Base-by-base conservation (phyloP, 2,113 vertebrate species). In the Ranitomeya variabilis region DNA sequence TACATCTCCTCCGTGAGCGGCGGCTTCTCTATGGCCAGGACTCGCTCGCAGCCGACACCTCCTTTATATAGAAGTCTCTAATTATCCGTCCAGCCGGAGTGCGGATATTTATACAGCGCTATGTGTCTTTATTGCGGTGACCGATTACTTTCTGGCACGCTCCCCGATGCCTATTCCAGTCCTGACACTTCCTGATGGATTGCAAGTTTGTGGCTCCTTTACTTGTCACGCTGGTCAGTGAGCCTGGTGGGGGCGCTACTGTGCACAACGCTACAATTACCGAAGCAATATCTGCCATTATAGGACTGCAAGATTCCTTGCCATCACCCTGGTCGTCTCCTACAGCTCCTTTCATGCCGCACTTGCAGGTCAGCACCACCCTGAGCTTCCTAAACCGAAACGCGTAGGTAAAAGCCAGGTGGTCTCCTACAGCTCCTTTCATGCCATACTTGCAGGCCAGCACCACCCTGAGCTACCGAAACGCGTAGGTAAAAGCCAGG, bases 211-310 rank as follows among this genome's bases (percentile, higher is more conserved):
- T 19, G 16, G 31, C 71, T 45, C 26, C 6, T 1, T 69, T 12
- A 69, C 11, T 69, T 10, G 13, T 69, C 11, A 26, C 66, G 9
- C 4, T 74, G 15, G 31, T 4, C 71, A 74, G 15, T 4, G 14
- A 19, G 62, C 18, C 62, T 16, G 62, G 18, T 2, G 31, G 31
- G 71, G 71, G 71, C 71, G 71, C 71, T 16, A 19, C 18, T 3
- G 62, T 64, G 62, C 62, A 64, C 14, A 92, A 84, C 93, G 55
- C 55, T 57, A 13, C 55, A 13, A 45, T 1, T 1, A 45, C 37
- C 37, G 1, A 45, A 45, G 37, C 37, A 45, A 45, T 45, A 45
- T 45, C 37, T 45, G 1, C 37, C 37, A 45, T 45, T 45, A 45
- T 5, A 45, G 1, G 37, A 45, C 37, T 45, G 37, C 37, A 45